These are phyloP conservation scores for Pyxicephalus adspersus DNA, from an alignment of 2,113 vertebrate genomes.

Conservation along the genomic window DNA sequence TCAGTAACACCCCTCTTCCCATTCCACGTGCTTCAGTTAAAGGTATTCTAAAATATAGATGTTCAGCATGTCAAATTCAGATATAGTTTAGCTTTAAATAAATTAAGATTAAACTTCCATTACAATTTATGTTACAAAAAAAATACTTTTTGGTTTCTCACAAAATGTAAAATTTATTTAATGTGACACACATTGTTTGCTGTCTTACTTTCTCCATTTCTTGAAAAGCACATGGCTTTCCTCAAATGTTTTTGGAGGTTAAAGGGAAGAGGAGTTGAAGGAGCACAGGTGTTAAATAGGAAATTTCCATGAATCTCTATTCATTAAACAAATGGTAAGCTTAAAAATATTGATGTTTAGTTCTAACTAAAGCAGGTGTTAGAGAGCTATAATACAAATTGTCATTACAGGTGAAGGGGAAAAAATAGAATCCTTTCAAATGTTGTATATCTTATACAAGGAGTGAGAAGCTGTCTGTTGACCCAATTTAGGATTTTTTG, in stretches of 20 bases:
- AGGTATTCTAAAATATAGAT: no score
- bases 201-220: background rate
- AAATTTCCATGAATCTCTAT: slow-evolving; percentile 26
- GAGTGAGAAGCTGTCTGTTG: slow-evolving; percentile 50
- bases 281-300: slow-evolving; percentile 32
- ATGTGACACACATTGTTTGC: slow-evolving; percentile 2
- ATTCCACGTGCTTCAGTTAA: no score
- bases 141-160: background rate
- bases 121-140: background rate
- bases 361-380: slow-evolving; percentile 41
- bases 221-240: slow-evolving; percentile 7
- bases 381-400: slow-evolving; percentile 43
- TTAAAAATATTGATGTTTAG: slow-evolving; percentile 43
- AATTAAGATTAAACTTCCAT: no score
- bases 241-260: slow-evolving; percentile 7
- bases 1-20: no score
- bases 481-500: slow-evolving; percentile 54
- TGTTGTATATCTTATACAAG: slow-evolving; percentile 51
- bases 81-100: no score
- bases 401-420: slow-evolving; percentile 49
- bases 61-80: no score
- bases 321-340: slow-evolving; percentile 34
- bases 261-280: background rate
- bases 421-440: slow-evolving; percentile 40
- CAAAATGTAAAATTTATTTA: background rate